Evolutionary conservation across 2,113 vertebrate genomes (phyloP).

Genomic region (Vireo altiloquus): DNA sequence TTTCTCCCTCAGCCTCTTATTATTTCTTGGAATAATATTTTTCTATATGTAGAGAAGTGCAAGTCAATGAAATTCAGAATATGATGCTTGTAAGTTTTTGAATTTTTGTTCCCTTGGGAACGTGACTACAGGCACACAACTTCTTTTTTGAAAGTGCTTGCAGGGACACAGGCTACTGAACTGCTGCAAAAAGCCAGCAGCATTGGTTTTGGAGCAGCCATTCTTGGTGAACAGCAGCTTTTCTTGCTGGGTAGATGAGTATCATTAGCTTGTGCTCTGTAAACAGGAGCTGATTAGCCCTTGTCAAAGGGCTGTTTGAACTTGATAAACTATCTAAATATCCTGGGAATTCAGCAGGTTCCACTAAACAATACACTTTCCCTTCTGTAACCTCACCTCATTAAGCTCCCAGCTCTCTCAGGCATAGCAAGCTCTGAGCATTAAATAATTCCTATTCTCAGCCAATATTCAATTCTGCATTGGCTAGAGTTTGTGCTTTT

Average conservation of each 20-base stretch:
- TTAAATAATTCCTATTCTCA: neutral
- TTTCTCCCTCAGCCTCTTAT: neutral
- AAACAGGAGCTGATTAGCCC: neutral
- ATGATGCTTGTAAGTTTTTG: neutral
- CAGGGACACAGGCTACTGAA: neutral
- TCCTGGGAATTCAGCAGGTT: neutral
- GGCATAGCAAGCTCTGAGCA: neutral
- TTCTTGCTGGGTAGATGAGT: neutral
- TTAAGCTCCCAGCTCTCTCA: neutral
- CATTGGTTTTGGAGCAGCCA: neutral
- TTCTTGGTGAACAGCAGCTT: neutral
- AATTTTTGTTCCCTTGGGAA: neutral
- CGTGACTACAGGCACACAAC: neutral
- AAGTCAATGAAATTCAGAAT: neutral
- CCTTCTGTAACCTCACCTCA: neutral
- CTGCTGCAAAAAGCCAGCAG: neutral
- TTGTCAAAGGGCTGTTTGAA: neutral
- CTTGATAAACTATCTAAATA: neutral
- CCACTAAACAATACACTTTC: fast-evolving
- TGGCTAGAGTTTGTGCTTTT: neutral
- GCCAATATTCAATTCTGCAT: neutral
- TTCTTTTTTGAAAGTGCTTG: neutral
- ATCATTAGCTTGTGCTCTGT: neutral
- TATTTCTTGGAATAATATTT: neutral
- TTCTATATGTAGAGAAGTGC: neutral